Base-by-base conservation (phyloP, 2,888 invertebrate species). In the Girardia tigrina region DNA sequence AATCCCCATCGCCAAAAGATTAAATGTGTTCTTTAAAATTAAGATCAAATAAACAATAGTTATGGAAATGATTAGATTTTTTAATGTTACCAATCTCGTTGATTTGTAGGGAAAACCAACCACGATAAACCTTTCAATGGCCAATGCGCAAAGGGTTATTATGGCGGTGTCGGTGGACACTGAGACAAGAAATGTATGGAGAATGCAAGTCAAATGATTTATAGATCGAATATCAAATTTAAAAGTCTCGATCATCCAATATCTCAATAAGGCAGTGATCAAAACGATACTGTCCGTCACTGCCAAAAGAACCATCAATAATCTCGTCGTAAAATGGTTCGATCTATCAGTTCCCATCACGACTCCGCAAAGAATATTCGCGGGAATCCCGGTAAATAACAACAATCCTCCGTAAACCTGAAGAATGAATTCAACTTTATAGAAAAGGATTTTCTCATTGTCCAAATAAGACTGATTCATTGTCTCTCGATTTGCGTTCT, bases 281-380 rank as follows among this genome's bases (percentile, higher is more conserved):
- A 77, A 77, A 0, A 77, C 77, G 16, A 42, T n/a, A 14, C 36
- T 77, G 72, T 77, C 77, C 0, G 36, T 8, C 16, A 72, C 27
- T 2, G 77, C 77, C 20, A 77, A 28, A 23, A 77, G 26, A 26
- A 77, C 77, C 77, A 77, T 77, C 71, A 77, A 23, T 6, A 77
- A 27, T 1, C 77, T 28, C 1, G 77, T 77, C n/a, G 77, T 77
- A 20, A 26, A 16, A 20, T 77, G 71, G 26, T 77, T 77, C 0
- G 71, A 70, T 6, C 4, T 16, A 42, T 77, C 77, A 0, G 77
- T 70, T 23, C 77, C 77, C 36, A 77, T 72, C 14, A 77, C 36
- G 28, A 72, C 72, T 23, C 70, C 77, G 56, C 76, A 42, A 26
- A 77, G 26, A 8, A 77, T n/a, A 72, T 77, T 77, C 8, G 74